phyloP scores from a whole-genome alignment of 2,888 invertebrate genomes.

The Podabrus alpinus region DNA sequence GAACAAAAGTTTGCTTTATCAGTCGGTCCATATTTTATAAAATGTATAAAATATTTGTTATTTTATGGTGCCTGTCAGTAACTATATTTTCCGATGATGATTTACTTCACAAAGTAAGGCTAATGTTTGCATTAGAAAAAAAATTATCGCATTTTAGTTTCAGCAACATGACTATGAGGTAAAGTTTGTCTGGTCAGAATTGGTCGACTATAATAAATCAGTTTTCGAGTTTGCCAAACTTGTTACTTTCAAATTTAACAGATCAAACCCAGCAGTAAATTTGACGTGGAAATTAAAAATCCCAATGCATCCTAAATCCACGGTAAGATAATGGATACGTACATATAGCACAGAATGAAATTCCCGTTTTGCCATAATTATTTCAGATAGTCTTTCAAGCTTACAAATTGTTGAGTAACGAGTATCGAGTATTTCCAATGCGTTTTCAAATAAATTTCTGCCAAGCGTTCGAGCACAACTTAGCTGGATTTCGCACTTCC shows the following conservation, averaged over 20 bases:
- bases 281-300: not conserved
- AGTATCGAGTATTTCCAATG: not conserved
- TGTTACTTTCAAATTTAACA: not conserved
- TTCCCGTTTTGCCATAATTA: not conserved
- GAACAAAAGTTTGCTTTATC: too few species aligned
- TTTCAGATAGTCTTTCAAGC: not conserved
- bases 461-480: not conserved
- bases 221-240: not conserved
- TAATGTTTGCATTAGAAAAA: not conserved
- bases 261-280: not conserved
- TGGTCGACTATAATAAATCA: not conserved
- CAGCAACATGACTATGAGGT: not conserved
- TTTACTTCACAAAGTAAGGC: not conserved
- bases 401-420: not conserved
- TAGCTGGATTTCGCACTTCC: not conserved
- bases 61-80: not conserved
- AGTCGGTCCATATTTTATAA: too few species aligned
- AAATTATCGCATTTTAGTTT: not conserved
- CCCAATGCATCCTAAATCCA: too few species aligned
- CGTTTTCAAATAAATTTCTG: not conserved
- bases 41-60: not conserved
- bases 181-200: not conserved
- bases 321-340: too few species aligned
- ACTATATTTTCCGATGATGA: not conserved
- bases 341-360: too few species aligned